These are phyloP conservation scores for Synergus laeviventris DNA, from an alignment of 2,888 invertebrate species.

Conservation along the genomic window DNA sequence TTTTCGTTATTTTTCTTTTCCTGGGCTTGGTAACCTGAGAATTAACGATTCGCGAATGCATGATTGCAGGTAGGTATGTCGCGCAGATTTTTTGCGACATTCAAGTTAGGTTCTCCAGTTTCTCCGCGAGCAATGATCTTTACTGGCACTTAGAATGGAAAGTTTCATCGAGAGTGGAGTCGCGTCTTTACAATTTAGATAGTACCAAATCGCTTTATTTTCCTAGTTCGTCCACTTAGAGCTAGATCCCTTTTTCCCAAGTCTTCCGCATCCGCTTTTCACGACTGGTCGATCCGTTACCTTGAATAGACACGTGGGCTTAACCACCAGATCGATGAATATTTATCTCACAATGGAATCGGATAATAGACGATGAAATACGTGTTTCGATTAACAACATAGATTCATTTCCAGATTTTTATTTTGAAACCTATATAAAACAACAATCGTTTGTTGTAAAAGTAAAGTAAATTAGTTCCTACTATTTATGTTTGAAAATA, in stretches of 20 bases:
- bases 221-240: constrained; percentile 42
- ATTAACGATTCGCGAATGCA: constrained; percentile 21
- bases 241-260: constrained; percentile 50
- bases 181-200: background rate
- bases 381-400: no score
- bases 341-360: constrained; percentile 51
- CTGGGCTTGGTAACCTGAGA: constrained; percentile 9
- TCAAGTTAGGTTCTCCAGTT: constrained; percentile 36
- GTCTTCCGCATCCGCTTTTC: constrained; percentile 58
- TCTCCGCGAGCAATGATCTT: constrained; percentile 41
- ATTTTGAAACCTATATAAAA: no score
- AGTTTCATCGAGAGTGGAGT: constrained; percentile 45
- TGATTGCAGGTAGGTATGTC: constrained; percentile 11
- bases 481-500: no score
- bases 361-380: constrained; percentile 7
- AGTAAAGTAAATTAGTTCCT: no score
- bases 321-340: constrained; percentile 59
- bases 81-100: constrained; percentile 23
- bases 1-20: background rate
- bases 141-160: constrained; percentile 44
- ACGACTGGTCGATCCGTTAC: constrained; percentile 59
- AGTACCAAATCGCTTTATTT: background rate
- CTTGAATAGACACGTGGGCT: constrained; percentile 60
- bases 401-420: no score
- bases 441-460: no score